Base-by-base conservation (phyloP, 2,888 invertebrate species). In the Lasioglossum pauxillum region DNA sequence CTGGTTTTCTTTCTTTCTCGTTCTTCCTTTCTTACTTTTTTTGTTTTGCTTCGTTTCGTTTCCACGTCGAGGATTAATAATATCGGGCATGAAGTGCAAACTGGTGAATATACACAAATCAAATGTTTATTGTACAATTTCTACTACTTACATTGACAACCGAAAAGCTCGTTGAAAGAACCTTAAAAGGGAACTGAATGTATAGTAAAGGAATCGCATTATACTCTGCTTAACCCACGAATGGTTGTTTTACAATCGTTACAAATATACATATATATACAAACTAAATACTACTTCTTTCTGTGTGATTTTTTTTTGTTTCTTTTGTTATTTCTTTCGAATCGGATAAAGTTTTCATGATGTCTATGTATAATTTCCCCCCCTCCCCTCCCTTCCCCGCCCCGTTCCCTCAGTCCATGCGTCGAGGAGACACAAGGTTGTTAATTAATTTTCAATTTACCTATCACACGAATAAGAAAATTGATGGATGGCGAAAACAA, bases 131-230 rank as follows among this genome's bases (percentile, higher is more conserved):
- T 93, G 90, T 93, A 93, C 92, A 93, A 92, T 92, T 93, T 91
- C 89, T 90, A 89, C 92, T 93, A 93, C 92, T 92, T 93, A 93
- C 91, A 93, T 90, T 91, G 92, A 93, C 88, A 92, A 92, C 90
- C 88, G 87, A 92, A 91, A 93, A 93, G 90, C 91, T 91, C 92
- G 86, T 91, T 91, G 81, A 90, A 92, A 91, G 89, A 92, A 91
- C 89, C 86, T 86, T 90, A 80, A 89, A 71, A 90, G 88, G 81
- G 75, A 87, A 91, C 86, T 87, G 90, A 91, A 90, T 88, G 83
- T 89, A 64, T 64, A 71, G 84, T 90, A 89, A 89, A 87, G 86
- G 85, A 90, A 83, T 87, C 84, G 86, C 83, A 83, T 71, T 90
- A 82, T 87, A 87, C 83, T 91, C 83, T 88, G 88, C 84, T 91